Evolutionary conservation across 2,113 vertebrate species (phyloP).

Genomic region (Cynocephalus volans): DNA sequence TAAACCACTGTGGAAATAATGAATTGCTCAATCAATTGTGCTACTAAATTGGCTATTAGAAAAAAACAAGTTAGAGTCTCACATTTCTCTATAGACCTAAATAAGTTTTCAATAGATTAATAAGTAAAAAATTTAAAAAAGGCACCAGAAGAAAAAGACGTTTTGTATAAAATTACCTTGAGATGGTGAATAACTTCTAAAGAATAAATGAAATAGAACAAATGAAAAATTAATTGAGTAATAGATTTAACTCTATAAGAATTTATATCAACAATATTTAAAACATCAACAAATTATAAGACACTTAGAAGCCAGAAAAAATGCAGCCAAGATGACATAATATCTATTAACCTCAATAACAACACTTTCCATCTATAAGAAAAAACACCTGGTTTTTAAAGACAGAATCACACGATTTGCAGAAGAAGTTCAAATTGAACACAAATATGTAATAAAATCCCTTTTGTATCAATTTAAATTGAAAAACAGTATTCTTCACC

Average conservation of each 20-base stretch:
- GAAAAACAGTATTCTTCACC: not conserved
- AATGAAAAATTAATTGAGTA: not conserved
- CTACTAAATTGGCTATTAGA: not conserved
- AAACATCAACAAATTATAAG: slow-evolving; percentile 19
- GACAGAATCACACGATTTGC: not conserved
- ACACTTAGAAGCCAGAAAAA: not conserved
- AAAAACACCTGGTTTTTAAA: not conserved
- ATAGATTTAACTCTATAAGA: not conserved
- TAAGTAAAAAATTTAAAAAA: not conserved
- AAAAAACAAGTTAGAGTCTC: not conserved
- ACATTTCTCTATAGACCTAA: not conserved
- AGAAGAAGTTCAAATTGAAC: not conserved
- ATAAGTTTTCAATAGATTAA: not conserved
- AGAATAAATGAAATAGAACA: not conserved
- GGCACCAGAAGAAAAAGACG: not conserved
- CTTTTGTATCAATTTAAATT: not conserved
- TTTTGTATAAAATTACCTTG: not conserved
- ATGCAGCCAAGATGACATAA: not conserved
- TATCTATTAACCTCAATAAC: not conserved
- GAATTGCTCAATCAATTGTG: not conserved
- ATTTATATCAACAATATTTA: slow-evolving; percentile 3
- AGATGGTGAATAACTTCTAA: not conserved
- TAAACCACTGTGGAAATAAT: not conserved
- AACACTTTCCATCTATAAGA: not conserved
- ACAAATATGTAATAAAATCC: not conserved